Percentiles rank a stretch among this genome's conserved stretches.
phyloP scores from a whole-genome alignment of 1,140 invertebrate species.

The Cydia pomonella region DNA sequence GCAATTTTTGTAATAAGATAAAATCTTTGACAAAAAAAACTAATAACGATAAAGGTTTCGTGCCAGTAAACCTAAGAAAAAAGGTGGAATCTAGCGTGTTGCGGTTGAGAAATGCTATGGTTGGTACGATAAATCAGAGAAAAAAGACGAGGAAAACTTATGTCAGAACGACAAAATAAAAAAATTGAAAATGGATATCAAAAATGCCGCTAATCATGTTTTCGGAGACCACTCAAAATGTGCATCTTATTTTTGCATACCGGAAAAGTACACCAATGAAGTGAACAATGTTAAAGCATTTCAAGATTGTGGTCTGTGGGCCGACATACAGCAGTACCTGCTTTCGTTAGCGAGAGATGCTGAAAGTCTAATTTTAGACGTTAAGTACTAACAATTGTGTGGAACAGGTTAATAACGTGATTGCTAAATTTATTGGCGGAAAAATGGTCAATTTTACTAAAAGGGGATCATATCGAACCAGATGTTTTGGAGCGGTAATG shows the following conservation, averaged over 20 bases:
- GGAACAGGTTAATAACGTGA: constrained; percentile 36
- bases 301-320: not conserved
- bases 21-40: not conserved
- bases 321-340: not conserved
- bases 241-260: constrained; percentile 30
- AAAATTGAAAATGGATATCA: constrained; percentile 28
- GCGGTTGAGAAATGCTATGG: not conserved
- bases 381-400: constrained; percentile 36
- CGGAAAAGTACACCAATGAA: not conserved
- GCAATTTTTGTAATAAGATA: not conserved
- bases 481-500: constrained; percentile 10
- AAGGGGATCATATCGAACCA: constrained; percentile 34
- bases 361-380: not conserved
- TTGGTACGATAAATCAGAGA: not conserved
- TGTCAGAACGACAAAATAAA: not conserved
- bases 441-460: constrained; percentile 38
- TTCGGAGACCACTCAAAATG: constrained; percentile 33
- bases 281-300: not conserved
- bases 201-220: constrained; percentile 24
- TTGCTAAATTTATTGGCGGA: constrained; percentile 7
- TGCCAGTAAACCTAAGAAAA: not conserved
- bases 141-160: not conserved
- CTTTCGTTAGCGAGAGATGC: not conserved
- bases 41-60: not conserved
- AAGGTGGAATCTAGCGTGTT: not conserved